Evolutionary conservation across 2,888 invertebrate species (phyloP).

Genomic region (Chironomus riparius): DNA sequence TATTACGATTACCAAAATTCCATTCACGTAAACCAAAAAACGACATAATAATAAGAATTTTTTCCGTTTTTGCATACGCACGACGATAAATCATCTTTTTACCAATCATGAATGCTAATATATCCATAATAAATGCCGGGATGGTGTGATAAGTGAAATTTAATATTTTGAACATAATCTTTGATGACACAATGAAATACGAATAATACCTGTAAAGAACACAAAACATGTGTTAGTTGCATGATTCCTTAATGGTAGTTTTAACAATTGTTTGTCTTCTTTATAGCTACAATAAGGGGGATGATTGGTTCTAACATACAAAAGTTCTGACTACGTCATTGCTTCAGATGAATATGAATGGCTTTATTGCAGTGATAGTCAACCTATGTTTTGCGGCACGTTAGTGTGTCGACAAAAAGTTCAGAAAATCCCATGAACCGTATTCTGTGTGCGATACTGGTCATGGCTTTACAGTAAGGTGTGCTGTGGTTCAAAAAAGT

Average conservation of each 20-base stretch:
- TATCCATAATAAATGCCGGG: constrained; percentile 43
- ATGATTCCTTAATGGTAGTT: not conserved
- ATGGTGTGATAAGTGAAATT: constrained; percentile 42
- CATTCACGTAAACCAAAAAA: constrained; percentile 43
- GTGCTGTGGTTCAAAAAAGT: no score
- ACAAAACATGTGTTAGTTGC: not conserved
- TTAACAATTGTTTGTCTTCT: not conserved
- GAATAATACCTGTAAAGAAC: constrained; percentile 40
- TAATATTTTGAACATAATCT: constrained; percentile 39
- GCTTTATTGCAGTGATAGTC: no score
- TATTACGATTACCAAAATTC: constrained; percentile 40
- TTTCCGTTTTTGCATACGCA: constrained; percentile 39
- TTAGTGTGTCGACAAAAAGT: no score
- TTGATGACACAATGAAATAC: constrained; percentile 42
- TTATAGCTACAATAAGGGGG: no score
- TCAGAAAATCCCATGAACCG: no score
- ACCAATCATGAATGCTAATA: constrained; percentile 41
- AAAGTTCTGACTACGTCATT: no score
- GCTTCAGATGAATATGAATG: no score
- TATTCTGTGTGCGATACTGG: no score
- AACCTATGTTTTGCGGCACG: no score
- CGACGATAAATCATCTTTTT: constrained; percentile 42
- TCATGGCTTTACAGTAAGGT: no score
- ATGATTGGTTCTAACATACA: no score
- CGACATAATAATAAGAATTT: constrained; percentile 42